A percentile compares a stretch with the other conserved stretches of the same genome.
phyloP scores from a whole-genome alignment of 2,113 vertebrate species.

The Colius striatus region DNA sequence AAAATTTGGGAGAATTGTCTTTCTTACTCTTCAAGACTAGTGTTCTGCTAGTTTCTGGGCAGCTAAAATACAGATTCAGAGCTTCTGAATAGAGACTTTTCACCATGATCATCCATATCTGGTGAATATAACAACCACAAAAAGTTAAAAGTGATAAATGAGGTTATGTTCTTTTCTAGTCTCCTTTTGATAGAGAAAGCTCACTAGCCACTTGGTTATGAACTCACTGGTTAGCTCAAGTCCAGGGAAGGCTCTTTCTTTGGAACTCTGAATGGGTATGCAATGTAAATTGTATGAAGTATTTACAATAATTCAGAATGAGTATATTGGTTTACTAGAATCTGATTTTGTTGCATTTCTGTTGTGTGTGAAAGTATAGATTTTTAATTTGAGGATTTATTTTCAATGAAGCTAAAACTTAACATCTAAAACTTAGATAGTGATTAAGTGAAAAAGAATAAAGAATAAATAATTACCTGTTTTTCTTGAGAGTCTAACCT shows the following conservation, averaged over 20 bases:
- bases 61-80: background rate
- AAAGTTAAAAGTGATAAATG: fast-evolving
- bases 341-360: background rate
- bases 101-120: background rate
- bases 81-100: background rate
- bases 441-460: too few relatives aligned
- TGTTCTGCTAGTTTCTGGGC: background rate
- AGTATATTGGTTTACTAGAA: background rate
- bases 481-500: background rate
- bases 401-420: background rate
- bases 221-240: background rate
- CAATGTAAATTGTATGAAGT: background rate
- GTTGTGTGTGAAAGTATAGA: background rate
- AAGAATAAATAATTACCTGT: too few relatives aligned
- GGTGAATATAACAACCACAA: background rate
- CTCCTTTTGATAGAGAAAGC: background rate
- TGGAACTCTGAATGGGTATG: background rate
- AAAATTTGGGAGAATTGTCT: background rate
- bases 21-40: background rate
- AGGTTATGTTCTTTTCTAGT: background rate
- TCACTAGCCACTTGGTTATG: background rate
- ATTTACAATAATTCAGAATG: background rate
- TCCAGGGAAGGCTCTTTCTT: background rate
- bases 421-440: background rate
- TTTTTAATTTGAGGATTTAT: background rate